Conservation (phyloP, 2,888 invertebrate species). For the Agrochola lychnidis region DNA sequence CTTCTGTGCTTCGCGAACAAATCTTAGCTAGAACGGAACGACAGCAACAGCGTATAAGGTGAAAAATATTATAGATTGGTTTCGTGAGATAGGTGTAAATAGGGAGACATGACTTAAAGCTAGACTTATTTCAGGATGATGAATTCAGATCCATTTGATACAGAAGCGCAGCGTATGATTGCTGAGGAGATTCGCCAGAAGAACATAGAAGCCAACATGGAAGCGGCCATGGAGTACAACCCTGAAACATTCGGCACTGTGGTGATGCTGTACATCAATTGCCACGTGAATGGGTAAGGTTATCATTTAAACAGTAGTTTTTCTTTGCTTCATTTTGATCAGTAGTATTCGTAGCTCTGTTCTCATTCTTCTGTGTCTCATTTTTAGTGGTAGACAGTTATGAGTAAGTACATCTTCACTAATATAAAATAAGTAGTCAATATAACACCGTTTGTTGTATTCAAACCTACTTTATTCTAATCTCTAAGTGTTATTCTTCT, state of each 20-base stretch:
- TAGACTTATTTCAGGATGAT: conserved; percentile 92
- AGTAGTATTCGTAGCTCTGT: background rate
- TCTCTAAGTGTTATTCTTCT: background rate
- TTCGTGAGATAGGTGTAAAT: conserved; percentile 45
- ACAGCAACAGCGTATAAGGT: conserved; percentile 94
- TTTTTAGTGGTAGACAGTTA: background rate
- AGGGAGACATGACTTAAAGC: conserved; percentile 45
- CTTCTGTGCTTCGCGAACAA: conserved; percentile 95
- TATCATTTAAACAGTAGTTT: background rate
- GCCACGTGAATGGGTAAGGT: conserved; percentile 97
- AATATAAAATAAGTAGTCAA: background rate
- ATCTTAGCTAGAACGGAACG: conserved; percentile 95
- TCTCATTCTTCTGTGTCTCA: background rate
- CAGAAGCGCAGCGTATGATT: conserved; percentile 98
- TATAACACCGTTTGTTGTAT: background rate
- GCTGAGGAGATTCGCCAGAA: conserved; percentile 98
- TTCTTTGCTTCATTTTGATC: background rate
- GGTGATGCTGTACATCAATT: conserved; percentile 99
- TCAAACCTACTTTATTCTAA: background rate
- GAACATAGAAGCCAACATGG: conserved; percentile 99
- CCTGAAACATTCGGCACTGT: conserved; percentile 99
- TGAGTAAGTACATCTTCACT: background rate
- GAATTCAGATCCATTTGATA: conserved; percentile 98
- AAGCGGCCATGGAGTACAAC: conserved; percentile 99
- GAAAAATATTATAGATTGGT: conserved; percentile 51